These are phyloP conservation scores for Artibeus lituratus DNA, from an alignment of 2,797 vertebrate species.

Conservation along the genomic window DNA sequence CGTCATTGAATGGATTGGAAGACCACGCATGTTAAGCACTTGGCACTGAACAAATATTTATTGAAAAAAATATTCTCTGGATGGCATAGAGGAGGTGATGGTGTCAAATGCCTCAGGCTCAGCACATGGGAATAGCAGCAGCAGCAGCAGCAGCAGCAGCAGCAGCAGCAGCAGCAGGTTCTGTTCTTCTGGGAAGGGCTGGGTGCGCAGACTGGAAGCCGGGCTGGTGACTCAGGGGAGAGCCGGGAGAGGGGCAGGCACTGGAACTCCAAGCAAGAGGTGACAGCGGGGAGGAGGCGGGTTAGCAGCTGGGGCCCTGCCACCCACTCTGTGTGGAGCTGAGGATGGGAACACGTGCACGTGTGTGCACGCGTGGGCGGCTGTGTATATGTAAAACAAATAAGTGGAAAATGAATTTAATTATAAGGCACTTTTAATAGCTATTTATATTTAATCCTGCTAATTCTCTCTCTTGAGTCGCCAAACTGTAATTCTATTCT, in stretches of 20 bases:
- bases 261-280: not conserved
- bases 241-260: not conserved
- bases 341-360: not conserved
- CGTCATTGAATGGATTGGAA: not conserved
- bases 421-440: slow-evolving; percentile 78
- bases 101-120: slow-evolving; percentile 6
- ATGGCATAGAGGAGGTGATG: not conserved
- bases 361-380: slow-evolving; percentile 20
- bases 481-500: slow-evolving; percentile 70
- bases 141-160: not conserved
- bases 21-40: not conserved
- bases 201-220: not conserved
- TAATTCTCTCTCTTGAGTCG: slow-evolving; percentile 72
- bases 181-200: not conserved
- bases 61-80: slow-evolving; percentile 27
- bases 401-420: slow-evolving; percentile 78
- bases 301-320: slow-evolving; percentile 32
- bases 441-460: slow-evolving; percentile 77
- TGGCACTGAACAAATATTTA: slow-evolving; percentile 10
- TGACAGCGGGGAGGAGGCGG: not conserved
- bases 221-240: not conserved
- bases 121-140: not conserved
- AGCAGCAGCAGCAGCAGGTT: not conserved
- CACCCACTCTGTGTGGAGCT: slow-evolving; percentile 27
- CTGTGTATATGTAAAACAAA: slow-evolving; percentile 76